phyloP scores from a whole-genome alignment of 2,113 vertebrate species.

The Amazona vittata region DNA sequence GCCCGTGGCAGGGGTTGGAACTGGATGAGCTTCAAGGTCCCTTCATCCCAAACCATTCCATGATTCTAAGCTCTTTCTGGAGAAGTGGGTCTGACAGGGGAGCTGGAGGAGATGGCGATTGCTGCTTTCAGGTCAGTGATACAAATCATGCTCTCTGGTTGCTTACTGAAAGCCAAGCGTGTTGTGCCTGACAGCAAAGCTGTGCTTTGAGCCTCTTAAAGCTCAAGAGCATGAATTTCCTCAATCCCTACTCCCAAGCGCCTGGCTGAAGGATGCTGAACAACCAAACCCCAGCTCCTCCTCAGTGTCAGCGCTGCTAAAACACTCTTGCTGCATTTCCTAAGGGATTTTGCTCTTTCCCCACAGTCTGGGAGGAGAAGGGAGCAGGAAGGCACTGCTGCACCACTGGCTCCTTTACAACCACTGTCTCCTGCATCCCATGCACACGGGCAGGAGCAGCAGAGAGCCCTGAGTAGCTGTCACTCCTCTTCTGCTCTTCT shows the following conservation, averaged over 20 bases:
- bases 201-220: background rate
- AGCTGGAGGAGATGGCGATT: background rate
- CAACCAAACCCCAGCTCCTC: background rate
- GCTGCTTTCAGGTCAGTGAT: background rate
- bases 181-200: background rate
- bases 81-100: background rate
- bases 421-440: background rate
- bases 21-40: background rate
- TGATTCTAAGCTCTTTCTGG: background rate
- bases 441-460: background rate
- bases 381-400: background rate
- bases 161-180: background rate
- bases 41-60: background rate
- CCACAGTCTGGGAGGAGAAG: background rate
- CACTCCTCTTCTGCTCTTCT: background rate
- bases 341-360: background rate
- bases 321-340: background rate
- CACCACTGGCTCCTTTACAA: background rate
- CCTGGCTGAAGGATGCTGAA: background rate
- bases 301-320: accelerated
- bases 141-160: slow-evolving; percentile 25
- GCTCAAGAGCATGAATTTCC: background rate
- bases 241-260: background rate
- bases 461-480: background rate
- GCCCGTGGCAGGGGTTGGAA: background rate